Base-by-base conservation (phyloP, 2,113 vertebrate species). In the Urocolius indicus region DNA sequence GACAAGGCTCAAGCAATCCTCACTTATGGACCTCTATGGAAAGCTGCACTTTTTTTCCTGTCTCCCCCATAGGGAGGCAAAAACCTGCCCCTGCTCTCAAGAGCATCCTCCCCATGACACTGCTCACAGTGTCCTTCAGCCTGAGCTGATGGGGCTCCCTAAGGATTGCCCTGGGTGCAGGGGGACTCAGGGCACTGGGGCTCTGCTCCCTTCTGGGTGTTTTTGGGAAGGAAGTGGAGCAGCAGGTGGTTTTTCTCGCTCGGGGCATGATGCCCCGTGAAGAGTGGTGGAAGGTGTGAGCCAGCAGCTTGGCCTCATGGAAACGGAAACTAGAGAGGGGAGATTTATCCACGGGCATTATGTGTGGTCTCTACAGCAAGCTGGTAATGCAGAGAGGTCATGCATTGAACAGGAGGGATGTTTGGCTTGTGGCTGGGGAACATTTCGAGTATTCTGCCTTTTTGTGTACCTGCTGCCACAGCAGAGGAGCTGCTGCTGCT, bases 301-400 rank as follows among this genome's bases (percentile, higher is more conserved):
- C 89, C 82, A 91, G 87, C 71, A 95, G 75, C 45, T 93, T 92
- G 95, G 90, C 72, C 48, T 94, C 93, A 92, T 69, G 91, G 94
- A 95, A 85, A 91, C 1, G 32, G 93, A 96, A 97, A 94, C 82
- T 20, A 19, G 94, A 95, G 87, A 93, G 84, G 89, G 38, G 74
- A 91, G 71, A 77, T 85, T 95, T 96, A 80, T 91, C 90, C 93
- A 96, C 26, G 38, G 94, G 76, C 92, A 86, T 92, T 93, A 84
- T 97, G 94, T 95, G 89, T 96, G 95, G 94, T 94, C 95, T 80
- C 90, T 92, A 77, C 88, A 93, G 92, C 88, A 80, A 94, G 68
- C 82, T 85, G 74, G 74, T 41, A 87, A 87, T 81, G 85, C 85
- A 85, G 85, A 21, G 90, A 92, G 94, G 79, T 95, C 94, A 85